phyloP scores from a whole-genome alignment of 2,113 vertebrate species.

The Chelonoidis abingdonii region DNA sequence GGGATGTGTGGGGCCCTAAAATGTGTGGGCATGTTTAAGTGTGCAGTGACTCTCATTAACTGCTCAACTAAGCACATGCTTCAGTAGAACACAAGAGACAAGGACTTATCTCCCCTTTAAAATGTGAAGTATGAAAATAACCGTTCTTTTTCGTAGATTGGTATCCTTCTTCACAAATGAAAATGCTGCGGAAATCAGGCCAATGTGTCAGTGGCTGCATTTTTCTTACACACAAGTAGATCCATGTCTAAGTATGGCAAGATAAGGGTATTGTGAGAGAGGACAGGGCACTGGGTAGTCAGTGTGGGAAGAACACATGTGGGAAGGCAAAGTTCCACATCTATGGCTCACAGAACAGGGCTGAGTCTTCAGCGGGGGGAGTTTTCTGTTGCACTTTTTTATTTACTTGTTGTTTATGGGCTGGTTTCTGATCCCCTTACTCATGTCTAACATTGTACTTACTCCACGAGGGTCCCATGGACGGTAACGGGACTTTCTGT shows the following conservation, averaged over 20 bases:
- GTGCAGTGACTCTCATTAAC: not conserved
- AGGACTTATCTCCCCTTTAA: not conserved
- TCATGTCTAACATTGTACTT: not conserved
- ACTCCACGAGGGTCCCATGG: not conserved
- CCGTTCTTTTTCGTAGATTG: not conserved
- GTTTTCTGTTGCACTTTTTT: not conserved
- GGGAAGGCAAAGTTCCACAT: not conserved
- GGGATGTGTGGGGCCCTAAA: not conserved
- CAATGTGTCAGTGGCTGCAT: not conserved
- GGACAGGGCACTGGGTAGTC: not conserved
- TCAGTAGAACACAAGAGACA: not conserved
- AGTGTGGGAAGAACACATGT: not conserved
- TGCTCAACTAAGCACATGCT: not conserved
- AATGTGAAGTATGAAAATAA: not conserved
- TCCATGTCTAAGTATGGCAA: not conserved
- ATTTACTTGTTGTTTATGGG: not conserved
- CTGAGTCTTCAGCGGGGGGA: not conserved
- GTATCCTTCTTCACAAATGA: not conserved
- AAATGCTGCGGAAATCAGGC: not conserved
- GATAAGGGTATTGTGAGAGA: not conserved
- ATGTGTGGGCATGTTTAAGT: not conserved
- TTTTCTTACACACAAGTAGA: not conserved
- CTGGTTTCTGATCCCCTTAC: not conserved
- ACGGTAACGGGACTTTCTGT: not conserved
- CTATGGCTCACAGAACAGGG: not conserved